Conservation (phyloP, 2,113 vertebrate species). For the Haplochromis burtoni region DNA sequence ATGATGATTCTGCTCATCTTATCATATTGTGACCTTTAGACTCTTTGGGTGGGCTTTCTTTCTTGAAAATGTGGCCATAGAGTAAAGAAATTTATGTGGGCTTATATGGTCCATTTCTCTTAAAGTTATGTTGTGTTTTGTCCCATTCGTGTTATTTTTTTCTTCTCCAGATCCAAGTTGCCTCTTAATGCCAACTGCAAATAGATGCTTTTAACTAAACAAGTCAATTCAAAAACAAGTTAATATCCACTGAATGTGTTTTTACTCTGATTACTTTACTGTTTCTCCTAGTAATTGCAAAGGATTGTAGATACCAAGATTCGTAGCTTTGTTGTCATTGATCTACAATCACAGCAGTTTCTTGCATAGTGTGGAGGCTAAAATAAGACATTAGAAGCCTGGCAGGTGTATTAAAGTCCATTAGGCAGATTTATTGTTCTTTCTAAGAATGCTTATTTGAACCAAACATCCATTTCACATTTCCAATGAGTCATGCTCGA, state of each 20-base stretch:
- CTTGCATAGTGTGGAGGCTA: not conserved
- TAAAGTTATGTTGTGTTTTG: not conserved
- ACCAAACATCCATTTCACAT: slow-evolving; percentile 49
- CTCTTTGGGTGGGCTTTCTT: not conserved
- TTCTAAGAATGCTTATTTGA: slow-evolving; percentile 41
- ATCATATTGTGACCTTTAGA: not conserved
- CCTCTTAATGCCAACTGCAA: not conserved
- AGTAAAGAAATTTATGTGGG: not conserved
- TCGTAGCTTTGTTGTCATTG: not conserved
- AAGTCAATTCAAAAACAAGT: not conserved
- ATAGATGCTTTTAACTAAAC: not conserved
- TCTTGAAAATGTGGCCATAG: not conserved
- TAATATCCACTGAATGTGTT: not conserved
- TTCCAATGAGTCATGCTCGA: slow-evolving; percentile 52
- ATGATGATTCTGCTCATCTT: not conserved
- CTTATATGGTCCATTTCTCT: not conserved
- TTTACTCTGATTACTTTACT: not conserved
- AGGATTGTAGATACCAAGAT: not conserved
- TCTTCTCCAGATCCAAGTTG: not conserved
- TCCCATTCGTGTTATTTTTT: not conserved
- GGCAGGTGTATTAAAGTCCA: slow-evolving; percentile 32
- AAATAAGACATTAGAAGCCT: slow-evolving; percentile 34
- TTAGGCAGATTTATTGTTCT: slow-evolving; percentile 46
- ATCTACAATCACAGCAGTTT: not conserved
- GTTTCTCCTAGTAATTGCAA: not conserved